phyloP scores from a whole-genome alignment of 2,797 vertebrate species.

The Anas georgica region DNA sequence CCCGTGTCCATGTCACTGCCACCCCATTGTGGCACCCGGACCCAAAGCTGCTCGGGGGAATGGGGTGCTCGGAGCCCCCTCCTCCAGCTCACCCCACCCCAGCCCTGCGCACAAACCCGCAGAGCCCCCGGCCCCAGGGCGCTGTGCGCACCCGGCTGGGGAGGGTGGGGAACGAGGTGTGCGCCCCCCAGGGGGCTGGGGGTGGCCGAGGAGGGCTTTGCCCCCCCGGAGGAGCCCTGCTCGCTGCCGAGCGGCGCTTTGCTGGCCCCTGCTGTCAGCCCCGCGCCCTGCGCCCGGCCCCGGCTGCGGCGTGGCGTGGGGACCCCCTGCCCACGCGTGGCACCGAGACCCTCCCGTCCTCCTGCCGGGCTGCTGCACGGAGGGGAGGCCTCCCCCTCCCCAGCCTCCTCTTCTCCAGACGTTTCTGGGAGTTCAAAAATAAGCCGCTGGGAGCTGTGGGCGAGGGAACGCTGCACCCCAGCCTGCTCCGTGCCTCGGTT shows the following conservation, averaged over 20 bases:
- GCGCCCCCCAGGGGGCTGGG: too few relatives aligned
- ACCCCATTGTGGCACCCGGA: not conserved
- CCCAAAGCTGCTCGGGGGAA: not conserved
- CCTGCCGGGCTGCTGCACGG: not conserved
- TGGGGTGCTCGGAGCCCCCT: not conserved
- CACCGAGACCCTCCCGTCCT: too few relatives aligned
- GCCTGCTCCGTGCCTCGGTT: not conserved
- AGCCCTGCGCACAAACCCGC: not conserved
- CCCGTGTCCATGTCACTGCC: accelerated
- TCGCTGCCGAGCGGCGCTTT: slow-evolving; percentile 26
- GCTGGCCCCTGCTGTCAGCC: slow-evolving; percentile 62
- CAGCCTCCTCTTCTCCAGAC: not conserved
- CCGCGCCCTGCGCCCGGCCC: not conserved
- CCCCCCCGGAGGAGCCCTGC: not conserved
- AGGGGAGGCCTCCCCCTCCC: not conserved
- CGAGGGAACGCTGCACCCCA: accelerated
- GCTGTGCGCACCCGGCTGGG: too few relatives aligned
- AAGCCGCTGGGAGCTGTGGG: not conserved
- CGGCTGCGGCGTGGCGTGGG: not conserved
- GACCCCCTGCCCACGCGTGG: accelerated
- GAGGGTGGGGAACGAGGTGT: too few relatives aligned
- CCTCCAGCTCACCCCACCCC: not conserved
- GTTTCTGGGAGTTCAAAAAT: not conserved
- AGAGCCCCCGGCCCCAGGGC: not conserved
- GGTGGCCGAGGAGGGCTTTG: too few relatives aligned